A percentile compares a stretch with the other conserved stretches of the same genome.
Evolutionary conservation across 2,113 vertebrate genomes (phyloP).

Genomic region (Paralichthys olivaceus): DNA sequence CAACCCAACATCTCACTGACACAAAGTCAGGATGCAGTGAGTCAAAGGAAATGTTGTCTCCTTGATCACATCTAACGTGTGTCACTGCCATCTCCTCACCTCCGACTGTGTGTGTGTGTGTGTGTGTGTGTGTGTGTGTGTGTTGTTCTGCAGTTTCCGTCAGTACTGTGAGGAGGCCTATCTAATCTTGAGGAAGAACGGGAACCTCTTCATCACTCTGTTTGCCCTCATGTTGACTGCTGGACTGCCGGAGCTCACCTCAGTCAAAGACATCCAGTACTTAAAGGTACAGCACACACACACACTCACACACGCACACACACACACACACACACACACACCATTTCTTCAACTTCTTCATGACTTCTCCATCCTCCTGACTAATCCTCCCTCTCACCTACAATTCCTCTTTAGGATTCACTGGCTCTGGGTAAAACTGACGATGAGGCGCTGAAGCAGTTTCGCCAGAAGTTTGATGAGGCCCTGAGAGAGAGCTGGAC

Average conservation of each 20-base stretch:
- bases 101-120: too few relatives aligned
- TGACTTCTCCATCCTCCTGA: not conserved
- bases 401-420: slow-evolving; percentile 84
- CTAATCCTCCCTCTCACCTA: not conserved
- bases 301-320: not conserved
- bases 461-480: slow-evolving; percentile 98
- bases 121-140: not conserved
- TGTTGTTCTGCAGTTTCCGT: slow-evolving; percentile 87
- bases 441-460: slow-evolving; percentile 97
- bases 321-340: not conserved
- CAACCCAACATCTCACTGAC: too few relatives aligned
- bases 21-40: too few relatives aligned
- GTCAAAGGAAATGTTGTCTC: too few relatives aligned
- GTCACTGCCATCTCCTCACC: too few relatives aligned
- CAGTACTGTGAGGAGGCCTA: slow-evolving; percentile 97
- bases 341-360: not conserved
- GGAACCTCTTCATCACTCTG: slow-evolving; percentile 97
- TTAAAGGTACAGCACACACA: slow-evolving; percentile 88
- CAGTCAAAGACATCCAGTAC: slow-evolving; percentile 99
- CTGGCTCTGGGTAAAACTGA: slow-evolving; percentile 96
- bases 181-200: slow-evolving; percentile 92
- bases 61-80: too few relatives aligned
- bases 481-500: slow-evolving; percentile 99
- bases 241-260: slow-evolving; percentile 96
- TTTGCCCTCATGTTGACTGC: slow-evolving; percentile 99